Evolutionary conservation across 2,113 vertebrate species (phyloP).

Genomic region (Taxidea taxus): DNA sequence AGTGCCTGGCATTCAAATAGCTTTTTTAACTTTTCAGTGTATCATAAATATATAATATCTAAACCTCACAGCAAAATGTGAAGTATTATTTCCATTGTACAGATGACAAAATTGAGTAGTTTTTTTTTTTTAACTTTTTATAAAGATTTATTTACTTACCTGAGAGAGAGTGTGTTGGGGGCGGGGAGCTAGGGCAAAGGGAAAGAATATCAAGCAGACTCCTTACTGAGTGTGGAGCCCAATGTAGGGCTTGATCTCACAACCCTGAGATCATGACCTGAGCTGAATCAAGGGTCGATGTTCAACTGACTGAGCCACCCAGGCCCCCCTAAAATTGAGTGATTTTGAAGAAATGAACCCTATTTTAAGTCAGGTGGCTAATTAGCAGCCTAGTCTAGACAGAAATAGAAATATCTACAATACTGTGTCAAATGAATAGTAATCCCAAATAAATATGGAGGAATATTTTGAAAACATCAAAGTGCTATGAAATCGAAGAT

Average conservation of each 20-base stretch:
- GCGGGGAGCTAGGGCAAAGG: neutral
- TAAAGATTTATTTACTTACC: neutral
- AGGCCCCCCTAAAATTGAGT: neutral
- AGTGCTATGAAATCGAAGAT: neutral
- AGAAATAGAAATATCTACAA: neutral
- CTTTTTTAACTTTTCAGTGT: neutral
- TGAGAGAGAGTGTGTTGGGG: neutral
- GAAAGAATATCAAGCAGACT: neutral
- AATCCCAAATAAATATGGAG: too few species aligned
- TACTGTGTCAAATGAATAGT: neutral
- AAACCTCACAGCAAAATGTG: neutral
- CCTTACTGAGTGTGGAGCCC: neutral
- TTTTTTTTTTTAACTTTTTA: neutral
- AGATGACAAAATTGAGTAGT: neutral
- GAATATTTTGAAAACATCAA: neutral
- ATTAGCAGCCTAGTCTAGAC: neutral
- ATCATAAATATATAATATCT: neutral
- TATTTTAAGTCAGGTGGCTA: neutral
- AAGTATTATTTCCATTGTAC: neutral
- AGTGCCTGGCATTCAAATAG: neutral
- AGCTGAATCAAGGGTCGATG: neutral
- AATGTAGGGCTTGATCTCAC: neutral
- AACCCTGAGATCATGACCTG: neutral
- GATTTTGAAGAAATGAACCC: neutral
- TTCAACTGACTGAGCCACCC: neutral